phyloP scores from a whole-genome alignment of 2,888 invertebrate species.

The Drosophila kuntzei region DNA sequence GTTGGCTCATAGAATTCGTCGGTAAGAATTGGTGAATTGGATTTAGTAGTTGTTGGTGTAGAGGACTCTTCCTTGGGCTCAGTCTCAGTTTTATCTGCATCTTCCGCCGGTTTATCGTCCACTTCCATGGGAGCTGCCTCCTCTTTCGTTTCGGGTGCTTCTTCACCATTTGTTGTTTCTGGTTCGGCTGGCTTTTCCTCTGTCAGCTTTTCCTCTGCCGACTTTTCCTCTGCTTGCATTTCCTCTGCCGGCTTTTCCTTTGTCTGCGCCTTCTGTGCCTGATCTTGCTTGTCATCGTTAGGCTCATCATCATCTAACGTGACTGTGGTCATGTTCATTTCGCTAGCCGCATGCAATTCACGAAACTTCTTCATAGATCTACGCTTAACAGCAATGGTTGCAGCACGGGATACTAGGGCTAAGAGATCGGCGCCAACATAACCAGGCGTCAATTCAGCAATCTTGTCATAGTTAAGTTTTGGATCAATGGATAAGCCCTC shows the following conservation, averaged over 20 bases:
- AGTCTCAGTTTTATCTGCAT: conserved; percentile 13
- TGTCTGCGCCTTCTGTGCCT: conserved; percentile 10
- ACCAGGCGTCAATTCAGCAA: conserved; percentile 96
- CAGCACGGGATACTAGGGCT: conserved; percentile 94
- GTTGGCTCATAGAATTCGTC: conserved; percentile 79
- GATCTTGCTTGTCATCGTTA: conserved; percentile 48
- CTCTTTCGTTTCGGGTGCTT: background rate
- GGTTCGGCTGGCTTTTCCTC: background rate
- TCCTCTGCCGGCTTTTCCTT: background rate
- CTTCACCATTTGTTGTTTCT: conserved; percentile 42
- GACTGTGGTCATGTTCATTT: conserved; percentile 83
- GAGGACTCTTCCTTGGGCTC: background rate
- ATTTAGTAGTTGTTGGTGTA: background rate
- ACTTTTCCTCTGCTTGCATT: conserved; percentile 13
- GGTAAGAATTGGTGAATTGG: conserved; percentile 5
- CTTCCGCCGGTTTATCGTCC: conserved; percentile 84
- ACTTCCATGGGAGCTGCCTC: conserved; percentile 62
- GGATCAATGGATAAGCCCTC: conserved; percentile 89
- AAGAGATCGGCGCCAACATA: conserved; percentile 98
- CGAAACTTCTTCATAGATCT: conserved; percentile 82
- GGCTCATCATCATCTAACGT: conserved; percentile 82
- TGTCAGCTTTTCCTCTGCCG: conserved; percentile 14
- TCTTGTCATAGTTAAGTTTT: conserved; percentile 89
- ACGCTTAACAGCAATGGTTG: conserved; percentile 93
- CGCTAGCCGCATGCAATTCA: conserved; percentile 77